Evolutionary conservation across 2,797 vertebrate genomes (phyloP), one percentile per base, ranked within the genome.

Genomic region (Lacerta bilineata): DNA sequence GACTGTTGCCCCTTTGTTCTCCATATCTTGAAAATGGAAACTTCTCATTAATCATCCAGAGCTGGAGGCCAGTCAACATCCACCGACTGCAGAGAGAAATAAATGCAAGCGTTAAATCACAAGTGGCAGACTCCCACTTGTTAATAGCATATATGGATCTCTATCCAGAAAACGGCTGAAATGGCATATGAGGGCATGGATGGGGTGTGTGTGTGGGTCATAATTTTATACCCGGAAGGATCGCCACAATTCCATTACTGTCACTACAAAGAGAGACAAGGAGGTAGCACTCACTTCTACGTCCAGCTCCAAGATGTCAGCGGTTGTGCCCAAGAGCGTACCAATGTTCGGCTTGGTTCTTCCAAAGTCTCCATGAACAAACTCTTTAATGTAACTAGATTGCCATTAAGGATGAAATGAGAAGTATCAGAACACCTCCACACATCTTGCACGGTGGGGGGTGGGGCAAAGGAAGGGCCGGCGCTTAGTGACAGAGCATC

Each of bases 281-380:
- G 25, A n/a, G 8, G 10, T 25, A 81, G 5, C 15, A 89, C 95
- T 96, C 91, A 99, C 99, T 97, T 99, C 98, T 33, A 99, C 99
- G 72, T 99, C 99, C 94, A 99, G 95, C 95, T 99, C 98, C 94
- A 99, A 97, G 88, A 99, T 99, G 96, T 99, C 98, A 0, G 98
- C 96, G 0, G 98, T 98, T 2, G 97, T 97, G 80, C 97, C 96
- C 96, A 99, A 97, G 36, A 99, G 97, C 74, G 97, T 96, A 72
- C 98, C 97, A 89, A 99, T 95, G 94, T 98, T 99, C 8, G 99
- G 99, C 93, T 97, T 98, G 7, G 99, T 99, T 92, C 99, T 98
- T 29, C 99, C 99, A 11, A 99, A 99, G 96, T 99, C 99, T 93
- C 99, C 98, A 0, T 99, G 99, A 68, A 98, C 98, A 90, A 99